These are phyloP conservation scores for Pseudeuparius sepicola DNA, from an alignment of 2,888 invertebrate genomes.

Conservation along the genomic window DNA sequence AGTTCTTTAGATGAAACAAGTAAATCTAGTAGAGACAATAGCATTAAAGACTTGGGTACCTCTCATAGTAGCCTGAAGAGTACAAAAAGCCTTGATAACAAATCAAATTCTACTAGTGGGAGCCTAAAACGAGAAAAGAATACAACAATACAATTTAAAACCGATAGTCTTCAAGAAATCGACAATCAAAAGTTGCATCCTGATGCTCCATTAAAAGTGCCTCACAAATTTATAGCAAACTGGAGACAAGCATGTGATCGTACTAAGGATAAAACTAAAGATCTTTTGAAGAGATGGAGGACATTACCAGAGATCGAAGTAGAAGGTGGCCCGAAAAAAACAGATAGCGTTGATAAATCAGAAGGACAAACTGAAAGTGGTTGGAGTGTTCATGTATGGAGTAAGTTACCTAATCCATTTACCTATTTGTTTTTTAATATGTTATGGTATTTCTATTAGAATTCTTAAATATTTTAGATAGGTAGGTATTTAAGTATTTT, in stretches of 20 bases:
- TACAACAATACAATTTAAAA: slow-evolving; percentile 36
- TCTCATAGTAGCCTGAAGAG: slow-evolving; percentile 35
- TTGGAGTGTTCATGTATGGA: slow-evolving; percentile 73
- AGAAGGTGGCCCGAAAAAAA: slow-evolving; percentile 37
- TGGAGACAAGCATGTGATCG: slow-evolving; percentile 68
- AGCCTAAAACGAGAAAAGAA: slow-evolving; percentile 37
- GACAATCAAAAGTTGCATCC: slow-evolving; percentile 32
- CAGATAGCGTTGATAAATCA: slow-evolving; percentile 33
- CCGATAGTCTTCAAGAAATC: slow-evolving; percentile 25
- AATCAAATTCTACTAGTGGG: slow-evolving; percentile 33
- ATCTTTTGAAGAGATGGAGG: slow-evolving; percentile 59
- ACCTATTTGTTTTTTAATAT: no score
- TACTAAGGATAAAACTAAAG: slow-evolving; percentile 64
- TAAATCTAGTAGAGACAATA: slow-evolving; percentile 33
- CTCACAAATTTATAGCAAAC: slow-evolving; percentile 61
- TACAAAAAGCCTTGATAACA: slow-evolving; percentile 36
- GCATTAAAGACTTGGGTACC: slow-evolving; percentile 32
- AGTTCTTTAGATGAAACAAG: slow-evolving; percentile 29
- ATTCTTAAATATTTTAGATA: no score
- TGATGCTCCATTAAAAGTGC: slow-evolving; percentile 48
- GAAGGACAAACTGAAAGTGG: slow-evolving; percentile 44
- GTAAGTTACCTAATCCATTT: no score
- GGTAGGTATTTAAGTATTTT: no score
- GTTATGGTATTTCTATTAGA: no score
- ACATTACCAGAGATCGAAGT: slow-evolving; percentile 53